Base-by-base conservation (phyloP, 2,797 vertebrate genomes). In the Trachops cirrhosus region DNA sequence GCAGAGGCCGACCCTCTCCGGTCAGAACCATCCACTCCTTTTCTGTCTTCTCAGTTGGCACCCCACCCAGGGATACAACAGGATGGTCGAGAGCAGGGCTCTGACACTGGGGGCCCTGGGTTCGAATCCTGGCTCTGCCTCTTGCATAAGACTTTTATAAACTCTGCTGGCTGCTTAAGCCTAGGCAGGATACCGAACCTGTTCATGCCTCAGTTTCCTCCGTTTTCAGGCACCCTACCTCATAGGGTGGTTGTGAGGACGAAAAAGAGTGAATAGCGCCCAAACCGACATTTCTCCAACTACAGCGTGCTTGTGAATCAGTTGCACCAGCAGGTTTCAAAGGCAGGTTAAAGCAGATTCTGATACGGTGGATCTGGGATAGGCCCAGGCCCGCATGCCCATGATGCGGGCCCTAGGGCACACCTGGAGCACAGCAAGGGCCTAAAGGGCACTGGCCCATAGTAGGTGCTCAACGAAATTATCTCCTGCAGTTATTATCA, bases 341-440 rank as follows among this genome's bases (percentile, higher is more conserved):
- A 64, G 21, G 37, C 54, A 19, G 50, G 62, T 41, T 34, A 74
- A 59, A 91, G 48, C 64, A 34, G 68, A 87, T 21, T 21, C 14
- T 18, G 62, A 68, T 32, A 10, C 10, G 0, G 11, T 5, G 15
- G 48, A 7, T 8, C 50, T 12, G 3, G 16, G 50, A 34, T 6
- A 11, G 70, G 59, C 3, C 57, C 34, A 21, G 52, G 74, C 6
- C 50, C 48, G 74, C 48, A 1, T 0, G 3, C 3, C 0, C 0
- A 32, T 1, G 3, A 26, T 37, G 6, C 24, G 3, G 3, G 29
- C 67, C 73, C 85, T 9, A 5, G 77, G 41, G 71, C 41, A 79
- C 32, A 68, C 26, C 10, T 11, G 9, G 41, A 79, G 52, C 41
- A 10, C 0, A 41, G 79, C 22, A 5, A 34, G 46, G 64, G 5